Evolutionary conservation across 2,113 vertebrate species (phyloP).

Genomic region (Lophotis ruficrista): DNA sequence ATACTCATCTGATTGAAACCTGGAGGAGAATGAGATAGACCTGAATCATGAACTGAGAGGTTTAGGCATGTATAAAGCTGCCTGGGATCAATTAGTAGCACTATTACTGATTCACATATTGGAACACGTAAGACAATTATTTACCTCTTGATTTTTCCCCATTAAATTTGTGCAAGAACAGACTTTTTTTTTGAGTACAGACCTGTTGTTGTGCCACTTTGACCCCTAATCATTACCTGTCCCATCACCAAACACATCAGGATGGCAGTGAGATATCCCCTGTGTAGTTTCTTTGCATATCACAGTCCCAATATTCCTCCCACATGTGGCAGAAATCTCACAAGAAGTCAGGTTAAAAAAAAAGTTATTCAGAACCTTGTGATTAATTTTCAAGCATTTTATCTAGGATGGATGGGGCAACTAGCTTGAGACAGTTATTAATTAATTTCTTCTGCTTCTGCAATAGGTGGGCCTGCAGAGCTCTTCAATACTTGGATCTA

Average conservation of each 20-base stretch:
- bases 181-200: background rate
- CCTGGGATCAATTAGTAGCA: background rate
- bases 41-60: background rate
- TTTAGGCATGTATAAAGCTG: background rate
- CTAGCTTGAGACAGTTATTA: constrained; percentile 3
- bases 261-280: background rate
- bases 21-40: background rate
- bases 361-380: background rate
- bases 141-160: background rate
- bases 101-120: background rate
- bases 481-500: background rate
- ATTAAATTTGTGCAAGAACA: background rate
- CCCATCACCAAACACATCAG: background rate
- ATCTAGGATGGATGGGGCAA: background rate
- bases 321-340: background rate
- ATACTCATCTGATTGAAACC: background rate
- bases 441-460: constrained; percentile 2
- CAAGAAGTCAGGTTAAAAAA: background rate
- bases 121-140: background rate
- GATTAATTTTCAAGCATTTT: constrained; percentile 5
- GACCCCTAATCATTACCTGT: background rate
- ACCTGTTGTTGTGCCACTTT: background rate
- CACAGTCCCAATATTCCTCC: background rate
- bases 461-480: background rate
- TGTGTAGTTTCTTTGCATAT: background rate